Evolutionary conservation across 2,113 vertebrate species (phyloP), one percentile per base, ranked within the genome.

Genomic region (Brachirus orientalis): DNA sequence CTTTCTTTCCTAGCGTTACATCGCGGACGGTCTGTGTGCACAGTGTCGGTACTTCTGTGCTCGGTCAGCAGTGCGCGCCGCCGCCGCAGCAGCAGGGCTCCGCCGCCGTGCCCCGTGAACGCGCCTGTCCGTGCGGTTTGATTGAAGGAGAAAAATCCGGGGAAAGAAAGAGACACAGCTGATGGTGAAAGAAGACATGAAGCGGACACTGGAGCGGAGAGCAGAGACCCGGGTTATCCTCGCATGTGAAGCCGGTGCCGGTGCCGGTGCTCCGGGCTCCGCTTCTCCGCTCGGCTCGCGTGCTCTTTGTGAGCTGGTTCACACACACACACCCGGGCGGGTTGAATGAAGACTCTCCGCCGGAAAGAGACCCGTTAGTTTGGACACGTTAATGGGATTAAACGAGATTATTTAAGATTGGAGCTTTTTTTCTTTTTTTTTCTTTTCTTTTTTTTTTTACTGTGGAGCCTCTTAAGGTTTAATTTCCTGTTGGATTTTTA

Each of bases 111-210:
- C 44, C 12, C 4, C 64, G 84, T 72, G 86, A 65, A 69, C 86
- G 88, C 86, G 88, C 86, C 12, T 70, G 37, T 75, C 61, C 84
- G 80, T 88, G 86, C 86, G 82, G 83, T 59, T 65, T 41, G 58
- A 60, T 81, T 85, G 75, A 85, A 83, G 79, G 53, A 69, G 38
- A n/a, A 73, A 37, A 63, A 50, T 22, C 38, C 5, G 14, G 18
- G 60, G 37, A 68, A 65, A 44, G 57, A 50, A 46, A 33, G 37
- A 71, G 36, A 65, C 65, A 35, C 54, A 65, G 62, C 69, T 47
- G 63, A 63, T 48, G 56, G 28, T 55, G 55, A 4, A 11, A 38
- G 10, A 44, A 48, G 38, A 75, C 58, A 57, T 44, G 61, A 51
- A 47, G 17, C 60, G 11, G 40, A 0, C 7, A 9, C 53, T 8